Conservation (phyloP, 2,113 vertebrate genomes). For the Pteropus alecto region DNA sequence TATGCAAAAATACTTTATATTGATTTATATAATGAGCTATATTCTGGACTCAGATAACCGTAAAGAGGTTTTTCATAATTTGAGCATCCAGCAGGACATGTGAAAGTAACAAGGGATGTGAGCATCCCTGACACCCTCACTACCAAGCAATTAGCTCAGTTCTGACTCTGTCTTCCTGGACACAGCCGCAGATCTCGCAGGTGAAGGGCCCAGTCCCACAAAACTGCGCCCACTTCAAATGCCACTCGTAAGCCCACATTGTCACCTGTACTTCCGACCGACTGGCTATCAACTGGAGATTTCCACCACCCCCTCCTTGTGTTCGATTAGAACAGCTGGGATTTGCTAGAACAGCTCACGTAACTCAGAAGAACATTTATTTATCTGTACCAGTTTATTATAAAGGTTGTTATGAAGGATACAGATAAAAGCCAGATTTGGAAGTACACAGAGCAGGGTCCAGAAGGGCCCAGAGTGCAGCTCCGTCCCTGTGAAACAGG, state of each 20-base stretch:
- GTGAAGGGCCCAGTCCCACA: too few relatives aligned
- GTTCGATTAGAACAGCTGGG: too few relatives aligned
- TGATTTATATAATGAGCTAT: too few relatives aligned
- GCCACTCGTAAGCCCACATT: background rate
- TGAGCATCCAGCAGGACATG: background rate
- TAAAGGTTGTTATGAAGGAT: background rate
- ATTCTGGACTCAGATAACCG: background rate
- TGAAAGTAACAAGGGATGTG: background rate
- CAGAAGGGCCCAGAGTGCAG: too few relatives aligned
- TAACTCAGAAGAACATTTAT: too few relatives aligned
- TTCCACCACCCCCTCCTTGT: background rate
- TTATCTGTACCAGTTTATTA: background rate
- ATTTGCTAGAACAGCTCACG: too few relatives aligned
- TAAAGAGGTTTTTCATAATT: background rate
- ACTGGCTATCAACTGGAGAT: background rate
- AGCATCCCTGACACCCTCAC: too few relatives aligned
- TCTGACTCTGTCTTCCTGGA: background rate
- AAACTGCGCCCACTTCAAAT: too few relatives aligned
- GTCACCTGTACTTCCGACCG: background rate
- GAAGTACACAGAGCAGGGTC: background rate
- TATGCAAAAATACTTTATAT: too few relatives aligned
- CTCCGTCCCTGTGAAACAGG: background rate
- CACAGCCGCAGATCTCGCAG: too few relatives aligned
- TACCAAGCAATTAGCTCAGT: background rate
- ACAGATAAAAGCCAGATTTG: background rate